phyloP scores from a whole-genome alignment of 2,888 invertebrate species.

The Megamerina dolium region DNA sequence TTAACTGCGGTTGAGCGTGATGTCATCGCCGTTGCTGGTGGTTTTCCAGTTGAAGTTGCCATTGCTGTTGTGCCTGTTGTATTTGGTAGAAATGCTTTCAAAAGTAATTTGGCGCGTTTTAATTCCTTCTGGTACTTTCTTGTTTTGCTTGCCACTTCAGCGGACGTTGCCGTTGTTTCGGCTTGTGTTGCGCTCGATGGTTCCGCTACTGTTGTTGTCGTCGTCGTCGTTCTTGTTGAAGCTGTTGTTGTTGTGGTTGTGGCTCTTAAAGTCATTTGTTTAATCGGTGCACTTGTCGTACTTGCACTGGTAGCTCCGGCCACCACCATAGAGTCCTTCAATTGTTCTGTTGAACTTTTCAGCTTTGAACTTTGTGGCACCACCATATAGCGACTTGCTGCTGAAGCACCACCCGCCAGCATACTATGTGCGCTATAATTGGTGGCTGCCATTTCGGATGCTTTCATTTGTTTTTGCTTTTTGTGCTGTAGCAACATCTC shows the following conservation, averaged over 20 bases:
- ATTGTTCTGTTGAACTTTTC: slow-evolving; percentile 17
- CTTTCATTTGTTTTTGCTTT: slow-evolving; percentile 21
- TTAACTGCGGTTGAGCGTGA: slow-evolving; percentile 4
- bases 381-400: slow-evolving; percentile 3
- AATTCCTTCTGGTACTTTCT: slow-evolving; percentile 38
- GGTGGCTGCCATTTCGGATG: slow-evolving; percentile 10
- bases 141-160: slow-evolving; percentile 20
- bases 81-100: slow-evolving; percentile 31
- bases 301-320: not conserved
- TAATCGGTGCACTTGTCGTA: slow-evolving; percentile 11
- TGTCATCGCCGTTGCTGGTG: slow-evolving; percentile 6
- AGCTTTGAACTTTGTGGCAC: slow-evolving; percentile 22
- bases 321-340: slow-evolving; percentile 12
- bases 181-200: slow-evolving; percentile 12
- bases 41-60: slow-evolving; percentile 2
- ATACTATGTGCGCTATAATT: slow-evolving; percentile 5
- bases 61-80: slow-evolving; percentile 4
- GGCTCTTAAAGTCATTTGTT: slow-evolving; percentile 17
- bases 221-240: slow-evolving; percentile 5
- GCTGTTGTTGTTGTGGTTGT: slow-evolving; percentile 1
- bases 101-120: slow-evolving; percentile 42
- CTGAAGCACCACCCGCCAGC: not conserved
- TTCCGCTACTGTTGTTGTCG: slow-evolving; percentile 12
- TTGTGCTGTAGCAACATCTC: slow-evolving; percentile 44
- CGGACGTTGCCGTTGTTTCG: slow-evolving; percentile 7